phyloP scores from a whole-genome alignment of 2,113 vertebrate species.

The Pantherophis guttatus region DNA sequence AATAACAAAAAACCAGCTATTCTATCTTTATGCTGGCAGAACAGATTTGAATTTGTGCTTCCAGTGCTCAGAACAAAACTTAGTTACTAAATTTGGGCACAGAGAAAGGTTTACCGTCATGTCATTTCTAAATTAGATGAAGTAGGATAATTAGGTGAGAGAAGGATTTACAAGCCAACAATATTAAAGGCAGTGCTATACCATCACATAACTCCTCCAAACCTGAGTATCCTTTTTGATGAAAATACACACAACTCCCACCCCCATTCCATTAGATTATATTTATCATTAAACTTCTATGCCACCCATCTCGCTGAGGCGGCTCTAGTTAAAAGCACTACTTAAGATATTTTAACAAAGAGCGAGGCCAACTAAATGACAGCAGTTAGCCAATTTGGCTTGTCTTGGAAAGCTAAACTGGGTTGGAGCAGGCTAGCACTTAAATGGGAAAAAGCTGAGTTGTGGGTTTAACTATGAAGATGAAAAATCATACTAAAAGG shows the following conservation, averaged over 20 bases:
- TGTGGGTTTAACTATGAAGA: neutral
- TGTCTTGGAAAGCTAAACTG: neutral
- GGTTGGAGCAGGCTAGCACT: neutral
- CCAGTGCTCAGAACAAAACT: neutral
- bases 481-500: neutral
- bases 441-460: neutral
- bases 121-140: neutral
- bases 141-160: neutral
- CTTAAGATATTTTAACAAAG: neutral
- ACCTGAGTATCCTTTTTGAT: neutral
- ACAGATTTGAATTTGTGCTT: neutral
- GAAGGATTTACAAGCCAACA: neutral
- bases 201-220: neutral
- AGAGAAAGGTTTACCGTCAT: neutral
- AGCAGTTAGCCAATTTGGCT: neutral
- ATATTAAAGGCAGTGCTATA: neutral
- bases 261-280: neutral
- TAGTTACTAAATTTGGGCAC: neutral
- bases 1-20: neutral
- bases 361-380: neutral
- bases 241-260: neutral
- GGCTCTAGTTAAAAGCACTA: neutral
- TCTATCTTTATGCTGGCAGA: neutral
- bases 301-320: neutral
- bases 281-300: neutral